Base-by-base conservation (phyloP, 2,113 vertebrate species). In the Paramisgurnus dabryanus region DNA sequence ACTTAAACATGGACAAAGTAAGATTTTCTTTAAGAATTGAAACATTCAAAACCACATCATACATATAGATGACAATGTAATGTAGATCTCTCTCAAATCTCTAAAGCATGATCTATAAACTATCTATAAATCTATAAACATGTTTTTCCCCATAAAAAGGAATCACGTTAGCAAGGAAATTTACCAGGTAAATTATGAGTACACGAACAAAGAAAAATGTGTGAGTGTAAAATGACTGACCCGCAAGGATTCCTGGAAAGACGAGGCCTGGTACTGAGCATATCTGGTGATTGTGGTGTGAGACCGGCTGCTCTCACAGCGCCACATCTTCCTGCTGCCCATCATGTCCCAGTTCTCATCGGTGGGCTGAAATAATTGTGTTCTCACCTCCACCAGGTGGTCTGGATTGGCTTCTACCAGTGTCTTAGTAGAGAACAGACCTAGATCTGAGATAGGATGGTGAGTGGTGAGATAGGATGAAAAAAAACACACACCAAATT, bases 341-440 rank as follows among this genome's bases (percentile, higher is more conserved):
- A 93, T 95, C 77, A 94, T 91, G 89, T 99, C 97, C 97, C 97
- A 98, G 93, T 99, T 99, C 91, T 99, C 97, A 80, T 98, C 97
- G 12, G 95, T 95, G 88, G 96, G 96, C 89, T 99, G 97, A 79
- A 95, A 91, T 84, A 99, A 88, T 40, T 99, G 97, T 81, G 96
- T 98, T 83, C 96, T 93, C 82, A 99, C 97, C 94, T 99, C 97
- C 82, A 99, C 96, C 90, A 96, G 92, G 71, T 99, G 97, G 90
- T 98, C 97, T 1, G 96, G 96, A 90, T 99, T 99, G 27, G 97
- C 96, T 93, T 99, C 97, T 87, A 98, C 97, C 90, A 99, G 88
- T 0, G 97, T 98, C 94, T 98, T 99, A 34, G 97, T 99, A 89
- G 97, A 99, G 90, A 99, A 99, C 84, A 99, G 94, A 87, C 97